A percentile compares a stretch with the other conserved stretches of the same genome.
phyloP scores from a whole-genome alignment of 1,140 invertebrate species.

The Tetramorium simillimum region DNA sequence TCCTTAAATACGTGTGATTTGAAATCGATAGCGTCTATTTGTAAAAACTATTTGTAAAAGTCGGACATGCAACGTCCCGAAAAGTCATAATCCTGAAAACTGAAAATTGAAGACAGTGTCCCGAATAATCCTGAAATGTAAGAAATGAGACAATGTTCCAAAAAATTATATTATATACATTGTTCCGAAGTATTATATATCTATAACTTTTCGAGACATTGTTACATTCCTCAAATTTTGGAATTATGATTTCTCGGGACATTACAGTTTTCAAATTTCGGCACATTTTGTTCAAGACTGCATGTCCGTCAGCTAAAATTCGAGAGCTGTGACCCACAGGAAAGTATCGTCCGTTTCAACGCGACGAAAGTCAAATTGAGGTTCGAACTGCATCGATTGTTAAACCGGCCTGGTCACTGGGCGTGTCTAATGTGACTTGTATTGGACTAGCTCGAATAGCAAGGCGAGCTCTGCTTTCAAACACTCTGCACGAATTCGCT shows the following conservation, averaged over 20 bases:
- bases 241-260: too few species aligned
- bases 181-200: too few species aligned
- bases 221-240: too few species aligned
- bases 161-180: too few species aligned
- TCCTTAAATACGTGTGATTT: background rate
- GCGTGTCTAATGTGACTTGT: slow-evolving; percentile 18
- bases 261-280: too few species aligned
- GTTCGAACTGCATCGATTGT: slow-evolving; percentile 33
- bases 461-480: slow-evolving; percentile 35
- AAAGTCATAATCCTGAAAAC: too few species aligned
- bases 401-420: background rate
- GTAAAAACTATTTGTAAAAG: background rate
- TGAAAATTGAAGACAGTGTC: too few species aligned
- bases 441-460: background rate
- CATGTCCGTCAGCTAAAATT: too few species aligned
- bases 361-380: background rate
- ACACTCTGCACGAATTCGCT: slow-evolving; percentile 40
- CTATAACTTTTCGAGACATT: too few species aligned
- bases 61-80: background rate
- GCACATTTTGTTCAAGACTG: too few species aligned
- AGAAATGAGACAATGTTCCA: too few species aligned
- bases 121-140: too few species aligned
- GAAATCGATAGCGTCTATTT: background rate
- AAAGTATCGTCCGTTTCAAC: background rate
- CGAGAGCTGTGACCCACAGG: background rate